phyloP scores from a whole-genome alignment of 2,888 invertebrate species.

The Tethea ocularis region DNA sequence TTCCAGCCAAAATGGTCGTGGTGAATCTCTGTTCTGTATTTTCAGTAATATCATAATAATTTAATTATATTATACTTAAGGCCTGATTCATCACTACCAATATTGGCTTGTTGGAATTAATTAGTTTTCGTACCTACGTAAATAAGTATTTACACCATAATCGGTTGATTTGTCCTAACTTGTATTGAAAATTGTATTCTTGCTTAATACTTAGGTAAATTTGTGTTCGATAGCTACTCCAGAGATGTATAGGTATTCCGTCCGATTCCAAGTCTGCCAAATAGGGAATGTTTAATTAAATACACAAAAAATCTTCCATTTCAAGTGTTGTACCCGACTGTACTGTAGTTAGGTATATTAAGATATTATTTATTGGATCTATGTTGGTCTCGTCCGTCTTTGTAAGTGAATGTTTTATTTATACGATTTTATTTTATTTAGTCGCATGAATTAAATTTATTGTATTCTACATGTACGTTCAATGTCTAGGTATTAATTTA shows the following conservation, averaged over 20 bases:
- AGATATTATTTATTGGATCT: conserved; percentile 50
- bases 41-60: conserved; percentile 36
- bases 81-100: conserved; percentile 22
- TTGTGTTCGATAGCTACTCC: background rate
- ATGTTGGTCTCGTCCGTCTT: conserved; percentile 45
- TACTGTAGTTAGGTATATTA: conserved; percentile 10
- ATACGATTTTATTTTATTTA: background rate
- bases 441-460: background rate
- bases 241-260: conserved; percentile 10
- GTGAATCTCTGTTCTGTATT: conserved; percentile 62
- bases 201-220: background rate
- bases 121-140: background rate
- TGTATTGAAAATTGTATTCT: background rate
- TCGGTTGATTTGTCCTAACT: conserved; percentile 9
- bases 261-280: conserved; percentile 14
- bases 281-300: conserved; percentile 17
- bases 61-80: conserved; percentile 32
- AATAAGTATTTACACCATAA: background rate
- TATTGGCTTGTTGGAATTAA: background rate
- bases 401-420: conserved; percentile 27
- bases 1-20: conserved; percentile 85
- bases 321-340: background rate
- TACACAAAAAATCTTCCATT: conserved; percentile 28
- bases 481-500: background rate
- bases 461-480: too few relatives aligned